phyloP scores from a whole-genome alignment of 2,797 vertebrate genomes.

The Brotula barbata region DNA sequence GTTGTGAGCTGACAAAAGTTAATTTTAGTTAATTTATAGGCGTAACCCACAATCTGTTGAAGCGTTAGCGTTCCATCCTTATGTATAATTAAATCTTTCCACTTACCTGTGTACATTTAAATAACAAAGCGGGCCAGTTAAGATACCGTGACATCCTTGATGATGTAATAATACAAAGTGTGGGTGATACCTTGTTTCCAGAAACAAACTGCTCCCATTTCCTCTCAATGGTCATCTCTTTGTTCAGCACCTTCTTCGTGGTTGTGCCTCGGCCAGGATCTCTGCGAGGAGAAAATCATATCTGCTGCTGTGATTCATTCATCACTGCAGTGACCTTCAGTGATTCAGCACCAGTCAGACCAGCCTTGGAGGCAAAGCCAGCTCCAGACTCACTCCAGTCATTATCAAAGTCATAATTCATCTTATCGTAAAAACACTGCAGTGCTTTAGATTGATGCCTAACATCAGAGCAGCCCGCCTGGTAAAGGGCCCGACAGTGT shows the following conservation, averaged over 20 bases:
- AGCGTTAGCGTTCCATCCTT: no score
- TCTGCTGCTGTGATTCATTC: slow-evolving; percentile 33
- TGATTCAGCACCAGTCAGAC: slow-evolving; percentile 17
- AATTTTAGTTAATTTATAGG: no score
- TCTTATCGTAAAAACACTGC: slow-evolving; percentile 54
- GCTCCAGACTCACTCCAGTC: slow-evolving; percentile 42
- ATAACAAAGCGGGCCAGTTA: no score
- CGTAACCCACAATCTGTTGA: no score
- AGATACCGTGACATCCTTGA: no score
- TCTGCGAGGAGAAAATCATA: slow-evolving; percentile 70
- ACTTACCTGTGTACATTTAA: no score
- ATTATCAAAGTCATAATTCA: slow-evolving; percentile 70
- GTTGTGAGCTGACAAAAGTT: no score
- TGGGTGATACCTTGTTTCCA: slow-evolving; percentile 46
- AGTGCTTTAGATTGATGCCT: slow-evolving; percentile 56
- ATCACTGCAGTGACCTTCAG: slow-evolving; percentile 55
- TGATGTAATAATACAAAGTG: not conserved
- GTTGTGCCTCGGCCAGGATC: slow-evolving; percentile 78
- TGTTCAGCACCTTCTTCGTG: slow-evolving; percentile 69
- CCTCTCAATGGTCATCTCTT: slow-evolving; percentile 70
- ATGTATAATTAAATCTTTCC: no score
- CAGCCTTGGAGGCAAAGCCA: slow-evolving; percentile 45
- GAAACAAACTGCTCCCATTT: slow-evolving; percentile 79
- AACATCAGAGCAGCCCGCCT: slow-evolving; percentile 38
- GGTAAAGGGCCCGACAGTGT: slow-evolving; percentile 52